phyloP scores from a whole-genome alignment of 2,888 invertebrate genomes.

The Thumatha senex region DNA sequence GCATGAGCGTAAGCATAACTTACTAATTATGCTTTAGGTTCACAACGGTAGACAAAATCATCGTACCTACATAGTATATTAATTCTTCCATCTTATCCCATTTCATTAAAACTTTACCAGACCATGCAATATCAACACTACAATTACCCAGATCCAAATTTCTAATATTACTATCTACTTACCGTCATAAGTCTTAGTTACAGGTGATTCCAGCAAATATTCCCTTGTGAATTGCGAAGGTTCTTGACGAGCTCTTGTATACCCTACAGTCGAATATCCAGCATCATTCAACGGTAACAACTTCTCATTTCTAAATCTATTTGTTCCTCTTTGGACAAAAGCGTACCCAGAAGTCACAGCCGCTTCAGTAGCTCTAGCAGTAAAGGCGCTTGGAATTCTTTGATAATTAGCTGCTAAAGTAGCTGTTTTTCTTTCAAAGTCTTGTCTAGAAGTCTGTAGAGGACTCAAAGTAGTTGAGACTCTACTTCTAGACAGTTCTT shows the following conservation, averaged over 20 bases:
- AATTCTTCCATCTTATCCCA: too few species aligned
- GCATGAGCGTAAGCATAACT: too few species aligned
- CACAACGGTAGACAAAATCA: too few species aligned
- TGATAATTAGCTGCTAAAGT: slow-evolving; percentile 20
- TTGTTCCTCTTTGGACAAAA: slow-evolving; percentile 18
- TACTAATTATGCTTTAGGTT: too few species aligned
- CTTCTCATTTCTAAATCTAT: slow-evolving; percentile 39
- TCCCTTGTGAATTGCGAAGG: slow-evolving; percentile 74
- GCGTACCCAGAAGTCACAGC: slow-evolving; percentile 21
- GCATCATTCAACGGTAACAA: slow-evolving; percentile 54
- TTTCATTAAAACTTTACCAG: too few species aligned
- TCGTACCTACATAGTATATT: too few species aligned
- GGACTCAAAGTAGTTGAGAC: slow-evolving; percentile 27
- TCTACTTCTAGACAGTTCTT: slow-evolving; percentile 13
- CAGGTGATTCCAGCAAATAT: slow-evolving; percentile 73
- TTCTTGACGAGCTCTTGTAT: slow-evolving; percentile 57
- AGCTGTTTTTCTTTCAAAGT: slow-evolving; percentile 21
- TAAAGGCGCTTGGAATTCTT: slow-evolving; percentile 17
- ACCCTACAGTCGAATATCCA: slow-evolving; percentile 56
- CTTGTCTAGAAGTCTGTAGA: slow-evolving; percentile 14
- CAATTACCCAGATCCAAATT: too few species aligned
- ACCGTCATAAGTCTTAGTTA: slow-evolving; percentile 76
- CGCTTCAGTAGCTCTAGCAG: slow-evolving; percentile 23
- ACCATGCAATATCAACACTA: too few species aligned
- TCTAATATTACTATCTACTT: slow-evolving; percentile 31